Evolutionary conservation across 2,797 vertebrate genomes (phyloP).

Genomic region (Miopithecus talapoin): DNA sequence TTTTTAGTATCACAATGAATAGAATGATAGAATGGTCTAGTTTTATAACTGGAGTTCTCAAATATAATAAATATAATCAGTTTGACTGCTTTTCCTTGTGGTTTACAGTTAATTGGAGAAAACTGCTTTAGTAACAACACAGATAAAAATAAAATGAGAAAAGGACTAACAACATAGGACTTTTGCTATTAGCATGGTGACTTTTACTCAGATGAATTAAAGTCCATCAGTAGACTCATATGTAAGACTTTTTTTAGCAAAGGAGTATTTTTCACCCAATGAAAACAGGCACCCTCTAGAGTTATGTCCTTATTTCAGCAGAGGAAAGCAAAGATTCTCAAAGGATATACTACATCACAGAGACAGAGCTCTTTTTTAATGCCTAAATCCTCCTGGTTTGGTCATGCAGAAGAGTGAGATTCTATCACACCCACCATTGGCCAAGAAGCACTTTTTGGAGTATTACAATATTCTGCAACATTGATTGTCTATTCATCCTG

Average conservation of each 20-base stretch:
- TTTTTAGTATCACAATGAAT: not conserved
- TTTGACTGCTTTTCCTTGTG: not conserved
- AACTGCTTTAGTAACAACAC: not conserved
- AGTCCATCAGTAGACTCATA: not conserved
- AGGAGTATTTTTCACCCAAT: not conserved
- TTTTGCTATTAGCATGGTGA: not conserved
- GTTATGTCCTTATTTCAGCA: not conserved
- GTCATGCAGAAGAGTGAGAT: not conserved
- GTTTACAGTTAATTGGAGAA: conserved; percentile 1
- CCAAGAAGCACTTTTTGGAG: not conserved
- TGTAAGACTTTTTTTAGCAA: not conserved
- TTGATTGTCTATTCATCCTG: not conserved
- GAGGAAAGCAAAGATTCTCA: not conserved
- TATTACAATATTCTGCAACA: not conserved
- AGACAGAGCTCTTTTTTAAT: not conserved
- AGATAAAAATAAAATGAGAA: conserved; percentile 24
- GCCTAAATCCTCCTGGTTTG: not conserved
- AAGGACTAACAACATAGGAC: not conserved
- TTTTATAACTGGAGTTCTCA: not conserved
- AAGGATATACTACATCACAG: not conserved
- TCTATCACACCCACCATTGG: not conserved
- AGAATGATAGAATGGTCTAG: not conserved
- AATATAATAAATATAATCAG: not conserved
- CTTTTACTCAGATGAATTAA: not conserved
- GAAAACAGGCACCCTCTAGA: not conserved